Evolutionary conservation across 2,797 vertebrate genomes (phyloP).

Genomic region (Picus viridis): DNA sequence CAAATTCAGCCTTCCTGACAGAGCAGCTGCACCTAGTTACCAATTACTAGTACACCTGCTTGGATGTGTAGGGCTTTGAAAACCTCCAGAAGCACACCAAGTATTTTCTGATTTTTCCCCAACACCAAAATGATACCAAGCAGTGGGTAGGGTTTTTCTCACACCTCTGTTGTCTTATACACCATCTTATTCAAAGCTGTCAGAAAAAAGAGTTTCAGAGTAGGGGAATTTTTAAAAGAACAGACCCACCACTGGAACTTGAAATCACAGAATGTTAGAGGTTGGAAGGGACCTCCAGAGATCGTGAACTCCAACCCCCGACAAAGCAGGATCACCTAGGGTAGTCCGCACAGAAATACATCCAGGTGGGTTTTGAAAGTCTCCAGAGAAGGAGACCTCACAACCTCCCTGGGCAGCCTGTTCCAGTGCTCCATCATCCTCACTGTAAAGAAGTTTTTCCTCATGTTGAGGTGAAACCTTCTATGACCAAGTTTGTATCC

Average conservation of each 20-base stretch:
- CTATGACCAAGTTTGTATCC: no score
- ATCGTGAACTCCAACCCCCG: no score
- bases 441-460: no score
- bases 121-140: background rate
- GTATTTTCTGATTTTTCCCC: accelerated
- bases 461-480: no score
- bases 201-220: background rate
- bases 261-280: background rate
- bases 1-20: background rate
- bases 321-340: no score
- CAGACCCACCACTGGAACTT: background rate
- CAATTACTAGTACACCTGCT: background rate
- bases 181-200: background rate
- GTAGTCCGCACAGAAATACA: no score
- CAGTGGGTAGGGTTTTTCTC: accelerated
- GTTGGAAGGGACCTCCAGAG: no score
- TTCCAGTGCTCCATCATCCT: no score
- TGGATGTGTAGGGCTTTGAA: background rate
- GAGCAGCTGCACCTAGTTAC: background rate
- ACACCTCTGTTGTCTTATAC: background rate
- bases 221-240: background rate
- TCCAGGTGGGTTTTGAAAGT: no score
- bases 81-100: background rate
- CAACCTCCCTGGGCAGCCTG: no score
- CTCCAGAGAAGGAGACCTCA: no score